phyloP scores from a whole-genome alignment of 2,888 invertebrate genomes.

The Epiblema foenella region DNA sequence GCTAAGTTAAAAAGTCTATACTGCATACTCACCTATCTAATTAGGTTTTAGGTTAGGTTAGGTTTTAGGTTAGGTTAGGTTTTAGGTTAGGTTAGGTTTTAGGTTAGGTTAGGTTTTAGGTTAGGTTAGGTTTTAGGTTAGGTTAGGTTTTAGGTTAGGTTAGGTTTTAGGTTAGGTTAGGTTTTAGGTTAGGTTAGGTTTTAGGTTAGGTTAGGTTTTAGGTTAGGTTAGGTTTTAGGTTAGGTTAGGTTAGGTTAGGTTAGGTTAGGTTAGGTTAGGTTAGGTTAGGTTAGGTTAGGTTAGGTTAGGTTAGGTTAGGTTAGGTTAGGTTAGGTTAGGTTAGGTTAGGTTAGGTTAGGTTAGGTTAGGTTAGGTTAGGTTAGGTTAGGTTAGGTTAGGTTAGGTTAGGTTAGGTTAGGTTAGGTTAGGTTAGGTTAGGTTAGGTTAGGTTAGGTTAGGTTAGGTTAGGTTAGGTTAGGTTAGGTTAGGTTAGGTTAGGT shows the following conservation, averaged over 20 bases:
- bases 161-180: background rate
- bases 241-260: slow-evolving; percentile 26
- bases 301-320: slow-evolving; percentile 29
- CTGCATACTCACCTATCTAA: too few relatives aligned
- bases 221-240: slow-evolving; percentile 30
- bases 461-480: slow-evolving; percentile 37
- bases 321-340: slow-evolving; percentile 28
- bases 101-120: too few relatives aligned
- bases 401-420: slow-evolving; percentile 6
- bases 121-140: too few relatives aligned
- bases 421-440: slow-evolving; percentile 6
- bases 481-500: slow-evolving; percentile 45
- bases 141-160: background rate
- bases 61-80: too few relatives aligned
- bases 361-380: slow-evolving; percentile 32
- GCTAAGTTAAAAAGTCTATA: too few relatives aligned
- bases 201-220: slow-evolving; percentile 30
- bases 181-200: slow-evolving; percentile 4
- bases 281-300: slow-evolving; percentile 29
- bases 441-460: slow-evolving; percentile 27
- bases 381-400: slow-evolving; percentile 32
- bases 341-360: slow-evolving; percentile 30
- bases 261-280: slow-evolving; percentile 27
- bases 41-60: too few relatives aligned
- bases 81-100: too few relatives aligned